These are phyloP conservation scores for Nerophis ophidion DNA, from an alignment of 2,113 vertebrate species.

Conservation along the genomic window DNA sequence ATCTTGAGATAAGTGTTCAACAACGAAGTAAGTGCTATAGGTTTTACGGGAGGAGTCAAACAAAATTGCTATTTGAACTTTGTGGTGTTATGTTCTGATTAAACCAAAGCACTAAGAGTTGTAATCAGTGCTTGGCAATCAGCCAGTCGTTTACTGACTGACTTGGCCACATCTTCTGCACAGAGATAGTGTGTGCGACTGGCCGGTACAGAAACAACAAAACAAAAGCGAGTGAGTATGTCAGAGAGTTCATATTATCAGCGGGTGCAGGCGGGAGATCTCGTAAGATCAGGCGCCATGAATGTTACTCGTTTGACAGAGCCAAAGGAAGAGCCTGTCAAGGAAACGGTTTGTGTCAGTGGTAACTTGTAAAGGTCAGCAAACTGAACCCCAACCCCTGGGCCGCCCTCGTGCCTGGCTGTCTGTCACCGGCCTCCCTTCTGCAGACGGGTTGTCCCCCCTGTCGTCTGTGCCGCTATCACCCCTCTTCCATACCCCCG, in stretches of 20 bases:
- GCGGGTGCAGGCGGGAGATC: conserved; percentile 26
- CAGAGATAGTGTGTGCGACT: conserved; percentile 4
- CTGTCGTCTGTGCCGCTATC: conserved; percentile 35
- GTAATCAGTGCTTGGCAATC: conserved; percentile 22
- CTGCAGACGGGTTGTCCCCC: conserved; percentile 47
- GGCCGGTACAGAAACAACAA: conserved; percentile 14
- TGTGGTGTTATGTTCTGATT: conserved; percentile 16
- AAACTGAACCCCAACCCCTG: conserved; percentile 45
- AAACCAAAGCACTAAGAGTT: conserved; percentile 13
- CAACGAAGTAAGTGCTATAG: conserved; percentile 2
- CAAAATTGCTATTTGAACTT: conserved; percentile 34
- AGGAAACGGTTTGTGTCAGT: conserved; percentile 63
- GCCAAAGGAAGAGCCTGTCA: conserved; percentile 67
- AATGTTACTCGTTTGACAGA: conserved; percentile 50
- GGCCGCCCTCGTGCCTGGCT: conserved; percentile 43
- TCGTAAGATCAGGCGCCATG: conserved; percentile 41
- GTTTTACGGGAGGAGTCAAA: conserved; percentile 29
- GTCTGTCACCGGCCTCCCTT: conserved; percentile 46
- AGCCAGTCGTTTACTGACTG: conserved; percentile 14
- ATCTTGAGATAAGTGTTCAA: conserved; percentile 19
- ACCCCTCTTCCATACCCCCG: conserved; percentile 33
- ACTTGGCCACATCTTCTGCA: not conserved
- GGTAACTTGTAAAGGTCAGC: conserved; percentile 65
- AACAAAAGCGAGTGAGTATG: conserved; percentile 19
- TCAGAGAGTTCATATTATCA: conserved; percentile 39